Conservation (phyloP, 2,888 invertebrate genomes). For the Rhodophaea formosa region DNA sequence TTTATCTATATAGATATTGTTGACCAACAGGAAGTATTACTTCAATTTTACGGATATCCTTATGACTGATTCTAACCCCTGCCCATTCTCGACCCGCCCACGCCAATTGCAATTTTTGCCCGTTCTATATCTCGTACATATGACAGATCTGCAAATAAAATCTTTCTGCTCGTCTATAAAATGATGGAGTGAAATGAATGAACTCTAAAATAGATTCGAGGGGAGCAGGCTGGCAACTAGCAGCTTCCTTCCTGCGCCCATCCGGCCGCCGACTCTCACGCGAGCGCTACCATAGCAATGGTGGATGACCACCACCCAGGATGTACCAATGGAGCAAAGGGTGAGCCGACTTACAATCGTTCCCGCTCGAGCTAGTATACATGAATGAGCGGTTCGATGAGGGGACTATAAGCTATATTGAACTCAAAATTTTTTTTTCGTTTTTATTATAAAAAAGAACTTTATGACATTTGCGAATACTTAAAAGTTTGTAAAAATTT, state of each 20-base stretch:
- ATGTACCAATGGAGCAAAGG: conserved; percentile 18
- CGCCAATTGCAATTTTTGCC: not conserved
- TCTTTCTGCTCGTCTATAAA: conserved; percentile 42
- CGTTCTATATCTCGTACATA: not conserved
- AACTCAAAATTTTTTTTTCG: too few relatives aligned
- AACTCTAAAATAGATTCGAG: conserved; percentile 78
- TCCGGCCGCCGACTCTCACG: conserved; percentile 76
- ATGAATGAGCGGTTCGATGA: not conserved
- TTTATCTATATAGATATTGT: too few relatives aligned
- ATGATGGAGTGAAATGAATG: conserved; percentile 63
- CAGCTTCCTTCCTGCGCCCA: conserved; percentile 79
- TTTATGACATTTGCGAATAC: too few relatives aligned
- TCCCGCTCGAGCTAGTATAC: not conserved
- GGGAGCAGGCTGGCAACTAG: conserved; percentile 76
- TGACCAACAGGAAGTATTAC: too few relatives aligned
- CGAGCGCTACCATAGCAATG: conserved; percentile 48
- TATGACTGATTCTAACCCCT: too few relatives aligned
- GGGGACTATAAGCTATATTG: not conserved
- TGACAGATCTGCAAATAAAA: not conserved
- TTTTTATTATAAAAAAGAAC: too few relatives aligned
- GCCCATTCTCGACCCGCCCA: too few relatives aligned
- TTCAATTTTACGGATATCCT: too few relatives aligned
- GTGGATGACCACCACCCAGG: conserved; percentile 43
- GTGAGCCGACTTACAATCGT: conserved; percentile 5
- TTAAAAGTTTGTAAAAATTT: too few relatives aligned